Base-by-base conservation (phyloP, 2,113 vertebrate genomes). In the Herpailurus yagouaroundi region DNA sequence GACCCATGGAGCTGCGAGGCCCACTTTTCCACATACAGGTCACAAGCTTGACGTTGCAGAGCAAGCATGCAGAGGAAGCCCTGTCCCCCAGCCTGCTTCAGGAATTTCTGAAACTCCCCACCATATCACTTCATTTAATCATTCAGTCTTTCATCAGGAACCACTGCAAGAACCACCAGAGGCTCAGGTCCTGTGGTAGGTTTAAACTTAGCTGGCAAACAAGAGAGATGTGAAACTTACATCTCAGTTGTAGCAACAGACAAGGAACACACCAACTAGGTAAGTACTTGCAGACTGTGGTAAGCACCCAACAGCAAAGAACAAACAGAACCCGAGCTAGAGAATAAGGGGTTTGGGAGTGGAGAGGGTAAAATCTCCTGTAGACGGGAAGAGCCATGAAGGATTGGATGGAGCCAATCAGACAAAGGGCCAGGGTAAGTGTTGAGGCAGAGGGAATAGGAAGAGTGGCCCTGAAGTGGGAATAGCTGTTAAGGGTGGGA, bases 71-170 rank as follows among this genome's bases (percentile, higher is more conserved):
- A 1, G 3, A 48, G n/a, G 52, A 95, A 85, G 33, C 48, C 14
- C 31, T 48, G 27, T 64, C 25, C 33, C 33, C 85, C 19, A 71
- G 21, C 12, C 41, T 68, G 84, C 64, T 29, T 60, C 5, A 36
- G 10, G 84, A 86, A 64, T 86, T 92, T 82, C 64, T 94, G 77
- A 74, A 94, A 80, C n/a, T 81, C 41, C 38, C 33, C 29, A 92
- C 36, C n/a, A 85, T 4, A 5, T 82, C 76, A 50, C 38, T 25
- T 74, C n/a, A 38, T 52, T 38, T 55, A 71, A 9, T 89, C 60
- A 88, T 36, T 76, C 88, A 91, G 16, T 66, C 5, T 73, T n/a
- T 94, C 29, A 89, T 57, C 21, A 71, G 71, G 74, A 76, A 76
- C 68, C 64, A 23, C 38, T 50, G 5, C 11, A 18, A 64, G 71